Evolutionary conservation across 2,888 invertebrate species (phyloP).

Genomic region (Ophion ventricosus): DNA sequence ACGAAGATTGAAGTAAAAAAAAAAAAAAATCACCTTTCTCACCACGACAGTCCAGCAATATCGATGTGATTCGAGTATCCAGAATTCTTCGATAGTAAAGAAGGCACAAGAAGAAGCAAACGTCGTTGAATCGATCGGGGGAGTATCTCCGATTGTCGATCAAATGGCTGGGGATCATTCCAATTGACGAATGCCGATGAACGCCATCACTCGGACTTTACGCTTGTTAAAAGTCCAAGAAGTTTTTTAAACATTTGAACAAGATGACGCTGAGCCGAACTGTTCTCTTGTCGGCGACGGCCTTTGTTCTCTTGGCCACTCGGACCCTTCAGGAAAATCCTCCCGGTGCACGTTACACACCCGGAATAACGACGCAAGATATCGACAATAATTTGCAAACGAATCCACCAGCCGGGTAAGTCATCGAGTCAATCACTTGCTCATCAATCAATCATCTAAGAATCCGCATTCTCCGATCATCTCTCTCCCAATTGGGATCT

Average conservation of each 20-base stretch:
- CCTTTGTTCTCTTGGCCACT: constrained; percentile 60
- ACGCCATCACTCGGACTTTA: constrained; percentile 51
- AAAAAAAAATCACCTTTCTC: not conserved
- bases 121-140: not conserved
- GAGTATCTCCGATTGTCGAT: constrained; percentile 3
- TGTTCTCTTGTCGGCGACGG: constrained; percentile 61
- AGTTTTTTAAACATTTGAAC: constrained; percentile 19
- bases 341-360: constrained; percentile 69
- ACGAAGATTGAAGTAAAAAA: not conserved
- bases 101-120: not conserved
- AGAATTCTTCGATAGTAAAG: not conserved
- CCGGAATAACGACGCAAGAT: constrained; percentile 70
- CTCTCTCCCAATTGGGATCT: too few relatives aligned
- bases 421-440: constrained; percentile 13
- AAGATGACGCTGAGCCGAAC: constrained; percentile 56
- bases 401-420: constrained; percentile 75
- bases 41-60: not conserved
- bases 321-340: constrained; percentile 63
- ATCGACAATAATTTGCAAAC: constrained; percentile 75
- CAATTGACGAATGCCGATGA: constrained; percentile 57
- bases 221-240: constrained; percentile 46
- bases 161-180: constrained; percentile 49
- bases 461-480: not conserved
- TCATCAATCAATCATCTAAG: not conserved
- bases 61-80: not conserved